Conservation (phyloP, 2,797 vertebrate genomes). For the Lithobates pipiens region DNA sequence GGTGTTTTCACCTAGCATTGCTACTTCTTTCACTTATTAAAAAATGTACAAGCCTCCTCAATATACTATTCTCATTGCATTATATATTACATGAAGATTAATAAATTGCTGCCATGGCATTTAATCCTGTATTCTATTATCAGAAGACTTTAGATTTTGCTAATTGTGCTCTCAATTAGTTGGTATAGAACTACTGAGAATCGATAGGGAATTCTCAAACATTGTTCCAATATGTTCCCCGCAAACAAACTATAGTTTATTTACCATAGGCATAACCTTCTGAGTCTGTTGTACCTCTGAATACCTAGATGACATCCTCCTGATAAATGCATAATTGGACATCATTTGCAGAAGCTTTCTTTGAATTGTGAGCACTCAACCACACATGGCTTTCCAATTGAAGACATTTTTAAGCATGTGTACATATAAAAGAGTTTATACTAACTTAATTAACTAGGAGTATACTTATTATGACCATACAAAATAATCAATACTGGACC, state of each 20-base stretch:
- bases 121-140: neutral
- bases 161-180: neutral
- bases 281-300: too few relatives aligned
- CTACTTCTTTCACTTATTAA: neutral
- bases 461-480: too few relatives aligned
- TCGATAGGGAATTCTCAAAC: neutral
- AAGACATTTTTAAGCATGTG: too few relatives aligned
- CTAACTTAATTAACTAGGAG: too few relatives aligned
- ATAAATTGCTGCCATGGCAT: neutral
- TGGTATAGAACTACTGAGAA: neutral
- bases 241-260: neutral
- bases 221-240: neutral
- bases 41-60: neutral
- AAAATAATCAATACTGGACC: too few relatives aligned
- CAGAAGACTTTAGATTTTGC: neutral
- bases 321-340: too few relatives aligned
- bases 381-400: too few relatives aligned
- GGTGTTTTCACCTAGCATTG: slow-evolving; percentile 21
- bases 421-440: too few relatives aligned
- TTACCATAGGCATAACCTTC: neutral
- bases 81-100: neutral
- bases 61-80: neutral
- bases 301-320: too few relatives aligned
- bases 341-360: too few relatives aligned
- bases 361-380: too few relatives aligned